Evolutionary conservation across 1,140 invertebrate genomes (phyloP), one percentile per base, ranked within the genome.

Genomic region (Euura saliciscinereae): DNA sequence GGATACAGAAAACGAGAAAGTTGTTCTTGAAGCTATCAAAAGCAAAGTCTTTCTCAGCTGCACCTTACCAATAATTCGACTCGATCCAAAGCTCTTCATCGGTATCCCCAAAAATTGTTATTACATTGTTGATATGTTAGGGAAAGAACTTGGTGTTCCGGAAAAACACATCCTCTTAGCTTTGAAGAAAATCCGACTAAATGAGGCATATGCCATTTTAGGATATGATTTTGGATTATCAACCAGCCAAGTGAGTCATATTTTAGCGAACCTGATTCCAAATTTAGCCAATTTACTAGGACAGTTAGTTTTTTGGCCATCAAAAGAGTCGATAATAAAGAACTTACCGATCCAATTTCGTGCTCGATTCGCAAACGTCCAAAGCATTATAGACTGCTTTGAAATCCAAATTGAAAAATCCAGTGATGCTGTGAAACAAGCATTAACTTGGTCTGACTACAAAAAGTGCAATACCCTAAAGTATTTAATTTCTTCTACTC

Each of bases 381-480:
- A 74, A 66, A 78, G 75, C 4, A 82, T 84, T 13, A 86, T 86
- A 65, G 83, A 86, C 72, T 85, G 83, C 69, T 81, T 87, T 13
- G 84, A 86, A 81, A 87, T 86, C 71, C 75, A 86, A 69, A 81
- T 86, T 59, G 74, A 84, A 76, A 88, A 87, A 74, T 84, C 84
- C 7, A 80, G 72, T 4, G 80, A 87, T 73, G 69, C 83, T 5
- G 8, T 85, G 2, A 42, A 82, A 71, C 87, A 87, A 81, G 74
- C 84, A 44, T 44, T 87, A 42, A 84, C 85, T 44, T 89, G 86
- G 86, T 88, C 86, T 4, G 82, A 87, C 1, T 88, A 88, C 72
- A 88, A 88, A 78, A 87, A 87, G 72, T 78, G 76, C 43, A 88
- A 89, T 71, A 88, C 86, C 8, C 76, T 88, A 7, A 89, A 89